Percentiles rank a stretch among this genome's conserved stretches.
Conservation (phyloP, 2,113 vertebrate genomes). For the Lamprologus tigripictilis region DNA sequence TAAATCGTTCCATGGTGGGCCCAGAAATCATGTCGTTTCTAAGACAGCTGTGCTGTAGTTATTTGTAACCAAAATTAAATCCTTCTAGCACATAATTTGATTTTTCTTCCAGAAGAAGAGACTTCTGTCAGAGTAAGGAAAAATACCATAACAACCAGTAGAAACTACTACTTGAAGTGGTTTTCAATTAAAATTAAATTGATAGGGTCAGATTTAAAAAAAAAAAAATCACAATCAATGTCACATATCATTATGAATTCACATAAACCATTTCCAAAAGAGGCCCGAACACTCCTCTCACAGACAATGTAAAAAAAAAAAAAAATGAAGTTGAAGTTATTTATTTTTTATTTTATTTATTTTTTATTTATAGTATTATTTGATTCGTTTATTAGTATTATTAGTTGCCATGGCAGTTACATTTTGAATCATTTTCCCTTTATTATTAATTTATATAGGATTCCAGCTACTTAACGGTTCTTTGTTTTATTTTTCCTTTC, state of each 20-base stretch:
- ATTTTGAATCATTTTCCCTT: fast-evolving
- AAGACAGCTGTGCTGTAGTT: neutral
- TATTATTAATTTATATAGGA: neutral
- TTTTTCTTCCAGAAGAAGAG: neutral
- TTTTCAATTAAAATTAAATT: neutral
- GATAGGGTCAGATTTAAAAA: fast-evolving
- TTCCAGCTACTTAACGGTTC: neutral
- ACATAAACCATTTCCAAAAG: neutral
- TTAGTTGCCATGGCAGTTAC: neutral
- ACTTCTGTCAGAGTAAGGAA: neutral
- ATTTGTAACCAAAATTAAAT: neutral
- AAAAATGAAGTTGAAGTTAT: neutral
- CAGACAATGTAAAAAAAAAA: neutral
- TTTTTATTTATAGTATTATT: neutral
- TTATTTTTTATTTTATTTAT: neutral
- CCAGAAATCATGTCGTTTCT: neutral
- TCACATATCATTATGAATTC: neutral
- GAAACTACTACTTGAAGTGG: neutral
- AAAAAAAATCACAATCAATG: neutral
- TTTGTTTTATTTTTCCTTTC: neutral
- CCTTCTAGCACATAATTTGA: neutral
- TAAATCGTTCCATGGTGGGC: neutral
- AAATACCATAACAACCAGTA: neutral
- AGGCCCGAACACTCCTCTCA: neutral
- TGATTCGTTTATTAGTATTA: neutral